Conservation (phyloP, 1,140 invertebrate species). For the Hyposmocoma kahamanoa region DNA sequence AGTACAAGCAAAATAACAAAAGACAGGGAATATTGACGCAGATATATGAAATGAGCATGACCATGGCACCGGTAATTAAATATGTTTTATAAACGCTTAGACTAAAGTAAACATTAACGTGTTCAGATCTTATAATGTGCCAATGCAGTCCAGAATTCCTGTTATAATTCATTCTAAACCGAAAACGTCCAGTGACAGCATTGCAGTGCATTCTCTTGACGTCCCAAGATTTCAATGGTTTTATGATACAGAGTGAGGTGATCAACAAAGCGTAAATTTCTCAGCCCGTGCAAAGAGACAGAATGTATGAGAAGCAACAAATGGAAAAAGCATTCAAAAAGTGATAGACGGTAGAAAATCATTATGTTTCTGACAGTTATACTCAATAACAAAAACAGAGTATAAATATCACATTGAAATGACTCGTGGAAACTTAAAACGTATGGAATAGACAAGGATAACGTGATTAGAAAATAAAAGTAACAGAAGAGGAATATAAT, state of each 20-base stretch:
- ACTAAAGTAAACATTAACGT: constrained; percentile 24
- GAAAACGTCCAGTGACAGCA: constrained; percentile 40
- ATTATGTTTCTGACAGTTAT: constrained; percentile 46
- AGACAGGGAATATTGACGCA: constrained; percentile 46
- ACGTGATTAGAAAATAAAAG: constrained; percentile 25
- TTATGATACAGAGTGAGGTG: constrained; percentile 67
- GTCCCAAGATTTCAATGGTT: constrained; percentile 41
- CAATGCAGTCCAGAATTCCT: constrained; percentile 21
- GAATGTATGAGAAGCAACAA: constrained; percentile 65
- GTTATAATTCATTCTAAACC: constrained; percentile 33
- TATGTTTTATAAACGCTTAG: constrained; percentile 20
- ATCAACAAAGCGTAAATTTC: constrained; percentile 61
- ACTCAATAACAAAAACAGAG: constrained; percentile 32
- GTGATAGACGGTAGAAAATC: constrained; percentile 51
- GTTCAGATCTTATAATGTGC: constrained; percentile 37
- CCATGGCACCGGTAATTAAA: constrained; percentile 25
- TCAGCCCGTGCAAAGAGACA: constrained; percentile 70
- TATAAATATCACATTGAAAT: constrained; percentile 45
- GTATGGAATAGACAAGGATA: constrained; percentile 30
- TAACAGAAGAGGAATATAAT: constrained; percentile 36
- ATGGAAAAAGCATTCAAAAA: constrained; percentile 71
- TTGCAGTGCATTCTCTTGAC: constrained; percentile 49
- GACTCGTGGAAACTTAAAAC: constrained; percentile 31
- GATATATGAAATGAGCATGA: constrained; percentile 50
- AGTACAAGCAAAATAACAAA: constrained; percentile 61